phyloP scores from a whole-genome alignment of 2,797 vertebrate species.

The Hydrolagus colliei region DNA sequence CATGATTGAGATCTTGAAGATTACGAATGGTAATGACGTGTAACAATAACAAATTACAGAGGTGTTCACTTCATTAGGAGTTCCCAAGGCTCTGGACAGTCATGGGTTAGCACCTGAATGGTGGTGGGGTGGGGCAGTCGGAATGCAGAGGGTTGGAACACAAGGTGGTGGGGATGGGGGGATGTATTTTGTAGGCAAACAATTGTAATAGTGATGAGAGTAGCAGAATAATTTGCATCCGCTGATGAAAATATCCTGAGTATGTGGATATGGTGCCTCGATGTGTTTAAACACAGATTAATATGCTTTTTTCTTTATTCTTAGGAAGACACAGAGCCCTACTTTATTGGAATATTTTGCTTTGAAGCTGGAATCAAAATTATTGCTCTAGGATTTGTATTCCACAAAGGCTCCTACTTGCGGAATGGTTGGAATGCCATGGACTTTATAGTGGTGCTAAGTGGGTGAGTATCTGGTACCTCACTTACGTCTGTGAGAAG shows the following conservation, averaged over 20 bases:
- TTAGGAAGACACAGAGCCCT: slow-evolving; percentile 96
- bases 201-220: too few relatives aligned
- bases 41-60: too few relatives aligned
- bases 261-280: not conserved
- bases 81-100: too few relatives aligned
- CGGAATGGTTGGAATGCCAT: slow-evolving; percentile 97
- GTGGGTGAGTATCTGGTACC: slow-evolving; percentile 71
- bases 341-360: slow-evolving; percentile 98
- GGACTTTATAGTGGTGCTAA: slow-evolving; percentile 98
- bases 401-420: slow-evolving; percentile 96
- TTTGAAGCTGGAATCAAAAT: slow-evolving; percentile 97
- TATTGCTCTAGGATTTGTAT: slow-evolving; percentile 88
- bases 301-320: not conserved
- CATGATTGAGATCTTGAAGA: too few relatives aligned
- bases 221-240: not conserved
- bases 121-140: not conserved
- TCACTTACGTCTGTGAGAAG: not conserved
- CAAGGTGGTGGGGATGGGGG: too few relatives aligned
- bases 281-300: not conserved
- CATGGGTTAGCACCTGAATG: not conserved
- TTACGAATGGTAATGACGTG: too few relatives aligned
- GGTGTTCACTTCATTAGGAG: too few relatives aligned
- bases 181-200: too few relatives aligned
- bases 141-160: too few relatives aligned
- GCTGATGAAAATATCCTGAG: too few relatives aligned